Base-by-base conservation (phyloP, 2,888 invertebrate genomes). In the Congeria kusceri region DNA sequence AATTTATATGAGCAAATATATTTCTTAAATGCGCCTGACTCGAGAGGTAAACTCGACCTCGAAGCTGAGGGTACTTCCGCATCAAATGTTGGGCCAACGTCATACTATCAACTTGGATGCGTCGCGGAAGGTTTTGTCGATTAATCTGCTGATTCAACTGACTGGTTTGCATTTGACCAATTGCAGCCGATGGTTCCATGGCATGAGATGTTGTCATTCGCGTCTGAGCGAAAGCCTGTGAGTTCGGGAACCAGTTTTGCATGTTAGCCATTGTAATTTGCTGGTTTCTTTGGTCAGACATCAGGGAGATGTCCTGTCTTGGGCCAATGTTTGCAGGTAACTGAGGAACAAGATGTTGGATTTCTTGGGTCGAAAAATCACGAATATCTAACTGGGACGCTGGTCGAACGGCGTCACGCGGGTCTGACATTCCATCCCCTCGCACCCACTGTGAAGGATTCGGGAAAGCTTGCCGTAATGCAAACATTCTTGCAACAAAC, bases 41-140 rank as follows among this genome's bases (percentile, higher is more conserved):
- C 0, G 83, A 83, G 5, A 83, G 56, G 47, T 49, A 83, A 0
- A 83, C 77, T 15, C 83, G 65, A 3, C 83, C 83, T 28, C 49
- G 72, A 11, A 83, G 53, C 20, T 59, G 67, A 3, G 83, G 83
- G 57, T 66, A 83, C 57, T 47, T 69, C 46, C 67, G 25, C 25
- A 83, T 27, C 18, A 83, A 53, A 20, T 63, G 64, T 27, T 79
- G 69, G 3, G 83, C 83, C 4, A 77, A 58, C 5, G 56, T 56
- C 61, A 70, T 70, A 39, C 63, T 73, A 20, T 76, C 76, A 7
- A 83, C 83, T 1, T 69, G 63, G 4, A 83, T 83, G 44, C 78
- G 58, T 4, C 83, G 44, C 0, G 83, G 83, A 20, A 83, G 46
- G 1, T 3, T 27, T n/a, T 20, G 13, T n/a, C 9, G 62, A 13